Conservation (phyloP, 2,113 vertebrate species). For the Alaudala cheleensis region DNA sequence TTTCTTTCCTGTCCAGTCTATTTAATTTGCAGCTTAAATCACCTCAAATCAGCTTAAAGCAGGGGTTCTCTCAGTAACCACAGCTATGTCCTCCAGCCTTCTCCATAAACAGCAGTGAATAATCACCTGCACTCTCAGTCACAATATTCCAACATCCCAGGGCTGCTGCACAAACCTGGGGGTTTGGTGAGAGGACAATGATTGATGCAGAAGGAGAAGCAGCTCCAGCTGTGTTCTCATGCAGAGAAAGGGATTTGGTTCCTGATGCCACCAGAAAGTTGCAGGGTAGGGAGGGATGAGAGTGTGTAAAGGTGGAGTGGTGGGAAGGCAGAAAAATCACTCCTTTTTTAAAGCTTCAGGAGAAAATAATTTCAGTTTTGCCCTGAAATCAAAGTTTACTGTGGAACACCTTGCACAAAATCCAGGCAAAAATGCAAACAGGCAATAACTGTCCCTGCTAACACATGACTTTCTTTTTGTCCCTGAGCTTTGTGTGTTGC, state of each 20-base stretch:
- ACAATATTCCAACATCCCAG: neutral
- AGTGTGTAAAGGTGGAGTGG: neutral
- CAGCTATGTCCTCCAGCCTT: neutral
- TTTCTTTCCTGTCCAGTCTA: neutral
- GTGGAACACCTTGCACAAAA: neutral
- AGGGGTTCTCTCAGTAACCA: neutral
- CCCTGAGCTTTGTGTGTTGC: fast-evolving
- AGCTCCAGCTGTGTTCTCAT: neutral
- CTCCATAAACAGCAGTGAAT: neutral
- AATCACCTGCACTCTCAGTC: neutral
- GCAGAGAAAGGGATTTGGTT: neutral
- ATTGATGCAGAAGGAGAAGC: neutral
- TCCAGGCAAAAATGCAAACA: neutral
- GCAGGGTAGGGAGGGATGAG: neutral
- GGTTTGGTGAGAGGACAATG: neutral
- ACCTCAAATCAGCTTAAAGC: neutral
- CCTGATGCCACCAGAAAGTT: neutral
- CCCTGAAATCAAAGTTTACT: neutral
- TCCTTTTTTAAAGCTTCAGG: neutral
- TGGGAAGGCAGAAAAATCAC: neutral
- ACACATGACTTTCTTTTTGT: neutral
- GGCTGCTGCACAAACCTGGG: neutral
- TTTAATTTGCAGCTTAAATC: neutral
- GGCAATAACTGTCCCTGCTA: neutral
- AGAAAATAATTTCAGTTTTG: neutral